phyloP scores from a whole-genome alignment of 2,888 invertebrate species.

The Choristoneura rosaceana region DNA sequence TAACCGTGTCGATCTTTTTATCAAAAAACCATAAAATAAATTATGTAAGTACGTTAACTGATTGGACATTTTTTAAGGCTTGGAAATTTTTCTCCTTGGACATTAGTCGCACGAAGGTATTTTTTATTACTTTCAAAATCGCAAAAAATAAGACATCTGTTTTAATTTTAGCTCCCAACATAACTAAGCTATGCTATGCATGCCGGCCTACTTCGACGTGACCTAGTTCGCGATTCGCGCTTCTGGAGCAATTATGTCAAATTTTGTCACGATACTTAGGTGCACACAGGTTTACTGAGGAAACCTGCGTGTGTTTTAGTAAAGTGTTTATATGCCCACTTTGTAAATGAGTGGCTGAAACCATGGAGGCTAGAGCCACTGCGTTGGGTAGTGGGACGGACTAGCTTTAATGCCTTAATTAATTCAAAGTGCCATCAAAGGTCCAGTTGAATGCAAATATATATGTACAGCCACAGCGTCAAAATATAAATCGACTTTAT shows the following conservation, averaged over 20 bases:
- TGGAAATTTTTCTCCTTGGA: too few relatives aligned
- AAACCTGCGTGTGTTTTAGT: slow-evolving; percentile 53
- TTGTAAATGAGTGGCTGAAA: slow-evolving; percentile 52
- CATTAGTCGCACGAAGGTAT: too few relatives aligned
- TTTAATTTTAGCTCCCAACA: not conserved
- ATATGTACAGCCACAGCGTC: too few relatives aligned
- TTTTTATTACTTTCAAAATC: not conserved
- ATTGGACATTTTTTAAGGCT: too few relatives aligned
- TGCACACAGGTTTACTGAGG: slow-evolving; percentile 49
- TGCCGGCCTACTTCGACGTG: slow-evolving; percentile 15
- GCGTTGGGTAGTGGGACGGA: slow-evolving; percentile 67
- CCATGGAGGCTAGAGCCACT: slow-evolving; percentile 58
- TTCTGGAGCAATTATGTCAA: slow-evolving; percentile 1
- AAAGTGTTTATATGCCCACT: slow-evolving; percentile 49
- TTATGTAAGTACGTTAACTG: too few relatives aligned
- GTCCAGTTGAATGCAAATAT: too few relatives aligned
- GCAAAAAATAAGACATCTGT: not conserved
- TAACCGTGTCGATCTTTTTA: not conserved
- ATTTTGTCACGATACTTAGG: slow-evolving; percentile 51
- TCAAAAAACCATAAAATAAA: too few relatives aligned
- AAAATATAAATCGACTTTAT: too few relatives aligned
- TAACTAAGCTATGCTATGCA: slow-evolving; percentile 22
- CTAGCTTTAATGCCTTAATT: too few relatives aligned
- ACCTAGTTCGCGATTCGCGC: slow-evolving; percentile 22
- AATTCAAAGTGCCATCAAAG: too few relatives aligned